Evolutionary conservation across 1,140 invertebrate genomes (phyloP).

Genomic region (Dinoponera quadriceps): DNA sequence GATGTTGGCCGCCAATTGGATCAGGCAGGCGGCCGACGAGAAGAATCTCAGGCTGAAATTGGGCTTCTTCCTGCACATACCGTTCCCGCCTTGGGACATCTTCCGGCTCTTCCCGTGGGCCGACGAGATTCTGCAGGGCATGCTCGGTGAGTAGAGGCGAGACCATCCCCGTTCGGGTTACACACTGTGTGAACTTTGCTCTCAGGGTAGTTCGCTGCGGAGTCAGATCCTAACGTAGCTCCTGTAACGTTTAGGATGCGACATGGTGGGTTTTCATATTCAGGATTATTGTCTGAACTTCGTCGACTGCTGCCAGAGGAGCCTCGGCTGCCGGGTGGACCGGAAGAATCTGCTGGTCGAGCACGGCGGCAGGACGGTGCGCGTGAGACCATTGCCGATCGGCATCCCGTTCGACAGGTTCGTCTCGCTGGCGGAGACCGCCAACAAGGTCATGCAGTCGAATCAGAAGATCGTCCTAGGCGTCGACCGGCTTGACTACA

Average conservation of each 20-base stretch:
- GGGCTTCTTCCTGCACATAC: conserved; percentile 96
- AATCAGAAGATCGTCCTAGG: conserved; percentile 94
- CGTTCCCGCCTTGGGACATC: conserved; percentile 97
- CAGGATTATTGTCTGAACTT: conserved; percentile 96
- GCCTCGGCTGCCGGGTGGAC: conserved; percentile 94
- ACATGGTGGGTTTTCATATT: conserved; percentile 97
- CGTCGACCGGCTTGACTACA: conserved; percentile 96
- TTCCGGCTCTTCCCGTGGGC: conserved; percentile 96
- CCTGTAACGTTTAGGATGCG: conserved; percentile 88
- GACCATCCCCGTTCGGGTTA: too few species aligned
- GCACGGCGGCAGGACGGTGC: conserved; percentile 93
- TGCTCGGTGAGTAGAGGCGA: conserved; percentile 91
- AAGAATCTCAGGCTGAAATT: conserved; percentile 92
- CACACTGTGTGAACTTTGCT: not conserved
- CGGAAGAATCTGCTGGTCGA: conserved; percentile 94
- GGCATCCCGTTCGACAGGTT: conserved; percentile 95
- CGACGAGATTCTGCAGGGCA: conserved; percentile 96
- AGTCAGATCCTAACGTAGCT: not conserved
- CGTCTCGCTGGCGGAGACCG: conserved; percentile 92
- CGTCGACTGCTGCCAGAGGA: conserved; percentile 95
- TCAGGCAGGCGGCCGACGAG: conserved; percentile 93
- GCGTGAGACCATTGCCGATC: conserved; percentile 93
- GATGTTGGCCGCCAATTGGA: conserved; percentile 95
- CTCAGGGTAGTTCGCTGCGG: not conserved
- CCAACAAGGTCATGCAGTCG: conserved; percentile 89